These are phyloP conservation scores for Bombus turneri DNA, from an alignment of 1,140 invertebrate genomes.

Conservation along the genomic window DNA sequence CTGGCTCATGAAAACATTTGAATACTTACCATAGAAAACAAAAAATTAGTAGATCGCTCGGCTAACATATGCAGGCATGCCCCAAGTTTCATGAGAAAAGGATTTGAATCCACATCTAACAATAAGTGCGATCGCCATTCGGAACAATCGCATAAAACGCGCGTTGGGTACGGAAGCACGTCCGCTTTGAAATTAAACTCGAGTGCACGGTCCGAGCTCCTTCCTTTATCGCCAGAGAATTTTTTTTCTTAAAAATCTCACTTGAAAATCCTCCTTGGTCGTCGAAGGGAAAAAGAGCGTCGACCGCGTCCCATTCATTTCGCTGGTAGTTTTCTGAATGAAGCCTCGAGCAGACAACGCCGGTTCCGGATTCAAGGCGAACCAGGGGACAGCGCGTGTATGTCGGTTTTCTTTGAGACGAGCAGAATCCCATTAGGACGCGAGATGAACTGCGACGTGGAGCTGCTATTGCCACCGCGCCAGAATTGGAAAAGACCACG, in stretches of 20 bases:
- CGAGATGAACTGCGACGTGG: conserved; percentile 26
- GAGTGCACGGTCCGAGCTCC: background rate
- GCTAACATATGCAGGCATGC: no score
- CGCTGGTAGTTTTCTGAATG: conserved; percentile 10
- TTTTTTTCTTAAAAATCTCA: background rate
- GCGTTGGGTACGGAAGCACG: background rate
- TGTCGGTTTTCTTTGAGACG: background rate
- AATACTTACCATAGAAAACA: no score
- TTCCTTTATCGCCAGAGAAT: background rate
- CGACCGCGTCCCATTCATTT: background rate
- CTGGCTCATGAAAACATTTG: no score
- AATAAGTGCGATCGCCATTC: background rate
- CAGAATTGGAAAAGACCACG: background rate
- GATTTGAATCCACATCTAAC: no score
- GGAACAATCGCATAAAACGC: background rate
- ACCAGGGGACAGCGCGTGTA: background rate
- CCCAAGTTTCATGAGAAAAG: no score
- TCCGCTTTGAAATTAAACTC: background rate
- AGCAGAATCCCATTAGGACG: conserved; percentile 25
- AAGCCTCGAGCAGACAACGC: background rate
- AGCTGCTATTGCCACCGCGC: conserved; percentile 6
- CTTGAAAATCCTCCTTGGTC: background rate
- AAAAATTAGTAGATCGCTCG: no score
- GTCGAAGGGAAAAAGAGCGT: background rate
- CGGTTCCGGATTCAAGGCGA: conserved; percentile 1